Conservation (phyloP, 2,113 vertebrate species). For the Vanacampus margaritifer region DNA sequence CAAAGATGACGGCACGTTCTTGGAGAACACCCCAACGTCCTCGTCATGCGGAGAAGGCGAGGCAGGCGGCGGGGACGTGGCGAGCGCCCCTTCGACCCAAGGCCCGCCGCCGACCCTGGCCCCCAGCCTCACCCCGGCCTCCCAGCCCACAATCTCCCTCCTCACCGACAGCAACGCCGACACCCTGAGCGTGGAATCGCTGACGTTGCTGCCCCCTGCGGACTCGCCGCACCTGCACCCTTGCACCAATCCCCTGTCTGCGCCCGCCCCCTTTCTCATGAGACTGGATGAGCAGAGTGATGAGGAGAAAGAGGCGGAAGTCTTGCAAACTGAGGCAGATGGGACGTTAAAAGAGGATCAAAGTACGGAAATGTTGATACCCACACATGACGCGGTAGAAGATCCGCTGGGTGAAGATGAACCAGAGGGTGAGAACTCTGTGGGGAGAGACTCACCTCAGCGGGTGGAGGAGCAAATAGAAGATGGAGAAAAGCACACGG, state of each 20-base stretch:
- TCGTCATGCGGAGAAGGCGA: conserved; percentile 57
- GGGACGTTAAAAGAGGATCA: conserved; percentile 32
- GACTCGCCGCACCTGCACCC: conserved; percentile 80
- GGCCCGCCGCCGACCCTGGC: conserved; percentile 68
- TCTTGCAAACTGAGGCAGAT: conserved; percentile 33
- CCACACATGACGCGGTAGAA: conserved; percentile 34
- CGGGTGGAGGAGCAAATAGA: conserved; percentile 11
- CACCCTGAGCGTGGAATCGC: conserved; percentile 84
- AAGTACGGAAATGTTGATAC: conserved; percentile 29
- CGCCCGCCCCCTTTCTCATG: conserved; percentile 45
- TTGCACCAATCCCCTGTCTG: conserved; percentile 67
- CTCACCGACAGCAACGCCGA: conserved; percentile 81
- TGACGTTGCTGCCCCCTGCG: conserved; percentile 86
- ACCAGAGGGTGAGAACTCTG: background rate
- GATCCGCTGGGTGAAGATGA: conserved; percentile 1
- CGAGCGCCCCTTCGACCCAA: conserved; percentile 42
- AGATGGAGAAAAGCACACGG: conserved; percentile 18
- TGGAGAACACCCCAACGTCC: conserved; percentile 70
- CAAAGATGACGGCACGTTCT: conserved; percentile 75
- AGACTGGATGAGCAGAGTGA: conserved; percentile 26
- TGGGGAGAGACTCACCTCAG: background rate
- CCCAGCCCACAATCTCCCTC: conserved; percentile 92
- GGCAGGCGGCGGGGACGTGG: conserved; percentile 30
- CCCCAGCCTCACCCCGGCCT: conserved; percentile 91
- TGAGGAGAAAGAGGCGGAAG: conserved; percentile 13